Evolutionary conservation across 2,797 vertebrate species (phyloP), one percentile per base, ranked within the genome.

Genomic region (Phataginus tetradactyla): DNA sequence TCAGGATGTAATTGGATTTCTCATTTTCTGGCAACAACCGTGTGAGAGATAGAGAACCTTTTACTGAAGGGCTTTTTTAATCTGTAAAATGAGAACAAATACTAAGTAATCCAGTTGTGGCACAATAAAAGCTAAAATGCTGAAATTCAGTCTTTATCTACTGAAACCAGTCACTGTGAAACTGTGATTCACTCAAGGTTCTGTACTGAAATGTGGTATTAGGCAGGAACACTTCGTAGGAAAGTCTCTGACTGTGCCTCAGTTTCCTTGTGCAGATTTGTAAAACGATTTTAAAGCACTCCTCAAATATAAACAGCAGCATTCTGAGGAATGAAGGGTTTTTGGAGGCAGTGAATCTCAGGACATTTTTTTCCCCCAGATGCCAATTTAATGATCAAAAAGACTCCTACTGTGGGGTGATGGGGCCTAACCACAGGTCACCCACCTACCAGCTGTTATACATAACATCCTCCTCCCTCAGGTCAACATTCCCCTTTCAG

Each of bases 211-310:
- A 53, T 29, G 32, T 42, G 37, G 25, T 49, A 14, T 49, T 34
- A 93, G 27, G 20, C 68, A 45, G 64, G n/a, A 57, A 84, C 2
- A 7, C 49, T 85, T 42, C 1, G 4, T 53, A 14, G 68, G 15
- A 79, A 69, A 78, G 42, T 83, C 34, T 61, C 20, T 0, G 18
- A 59, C 6, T 4, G 3, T 92, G 91, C 45, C 53, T 77, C 51
- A 69, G 63, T 95, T 42, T 71, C 45, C 45, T 45, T 37, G 17
- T 66, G 61, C 17, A 51, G 27, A 21, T 39, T 34, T 64, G 61
- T 81, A 86, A 83, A 90, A 63, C 83, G 25, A 39, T 49, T 94
- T 83, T 81, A 69, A 79, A 71, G 63, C 66, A 78, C 20, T 61
- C 18, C n/a, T 42, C 37, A 83, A 66, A 3, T 75, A 42, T 51